A percentile compares a stretch with the other conserved stretches of the same genome.
These are phyloP conservation scores for Salminus brasiliensis DNA, from an alignment of 2,113 vertebrate genomes.

Conservation along the genomic window DNA sequence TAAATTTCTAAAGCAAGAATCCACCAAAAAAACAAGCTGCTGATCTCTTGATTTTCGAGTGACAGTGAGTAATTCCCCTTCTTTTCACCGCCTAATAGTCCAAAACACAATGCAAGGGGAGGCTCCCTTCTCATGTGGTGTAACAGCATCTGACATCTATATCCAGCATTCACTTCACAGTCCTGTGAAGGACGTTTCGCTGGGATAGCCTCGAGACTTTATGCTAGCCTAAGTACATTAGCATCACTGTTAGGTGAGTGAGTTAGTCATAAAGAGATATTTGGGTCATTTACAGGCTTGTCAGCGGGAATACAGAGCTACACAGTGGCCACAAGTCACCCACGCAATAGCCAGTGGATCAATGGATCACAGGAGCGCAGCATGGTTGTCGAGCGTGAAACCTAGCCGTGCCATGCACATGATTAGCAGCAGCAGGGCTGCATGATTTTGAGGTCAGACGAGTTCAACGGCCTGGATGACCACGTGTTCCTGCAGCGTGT, in stretches of 20 bases:
- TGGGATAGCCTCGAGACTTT: slow-evolving; percentile 36
- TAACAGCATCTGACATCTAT: slow-evolving; percentile 1
- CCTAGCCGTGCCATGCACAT: not conserved
- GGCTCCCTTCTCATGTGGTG: not conserved
- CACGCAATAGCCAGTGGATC: slow-evolving; percentile 7
- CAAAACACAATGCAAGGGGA: not conserved
- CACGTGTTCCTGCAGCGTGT: not conserved
- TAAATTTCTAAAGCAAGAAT: not conserved
- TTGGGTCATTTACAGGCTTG: slow-evolving; percentile 33
- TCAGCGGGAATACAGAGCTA: slow-evolving; percentile 18
- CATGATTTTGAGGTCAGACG: not conserved
- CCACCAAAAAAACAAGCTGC: not conserved
- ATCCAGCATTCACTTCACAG: slow-evolving; percentile 20
- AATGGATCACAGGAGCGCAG: not conserved
- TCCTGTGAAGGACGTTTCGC: slow-evolving; percentile 23
- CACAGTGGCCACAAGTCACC: not conserved
- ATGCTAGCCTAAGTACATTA: slow-evolving; percentile 37
- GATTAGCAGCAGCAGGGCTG: slow-evolving; percentile 2
- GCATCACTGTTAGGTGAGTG: slow-evolving; percentile 30
- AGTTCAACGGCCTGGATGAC: not conserved
- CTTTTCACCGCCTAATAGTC: not conserved
- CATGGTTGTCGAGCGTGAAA: not conserved
- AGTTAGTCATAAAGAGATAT: slow-evolving; percentile 32
- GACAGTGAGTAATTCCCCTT: no score
- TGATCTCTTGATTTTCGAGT: no score